Evolutionary conservation across 2,888 invertebrate species (phyloP).

Genomic region (Zele albiditarsus): DNA sequence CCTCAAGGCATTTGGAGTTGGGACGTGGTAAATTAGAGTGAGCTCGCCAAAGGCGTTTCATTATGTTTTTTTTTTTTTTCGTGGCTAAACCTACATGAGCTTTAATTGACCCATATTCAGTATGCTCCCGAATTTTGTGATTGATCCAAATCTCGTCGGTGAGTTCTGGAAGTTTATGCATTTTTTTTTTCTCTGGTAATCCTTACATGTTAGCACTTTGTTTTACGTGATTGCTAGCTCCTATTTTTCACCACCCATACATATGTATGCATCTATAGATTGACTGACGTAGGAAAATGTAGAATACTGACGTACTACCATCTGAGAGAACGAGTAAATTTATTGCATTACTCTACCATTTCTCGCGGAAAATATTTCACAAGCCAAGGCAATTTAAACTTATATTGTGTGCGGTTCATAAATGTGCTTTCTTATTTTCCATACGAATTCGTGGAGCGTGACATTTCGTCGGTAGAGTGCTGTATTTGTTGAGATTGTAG

Average conservation of each 20-base stretch:
- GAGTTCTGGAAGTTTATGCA: constrained; percentile 29
- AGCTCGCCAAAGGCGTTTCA: constrained; percentile 10
- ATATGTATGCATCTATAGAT: neutral
- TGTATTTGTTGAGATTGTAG: constrained; percentile 16
- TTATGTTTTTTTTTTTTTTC: constrained; percentile 19
- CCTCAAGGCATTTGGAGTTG: neutral
- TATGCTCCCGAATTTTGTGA: constrained; percentile 42
- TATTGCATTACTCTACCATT: constrained; percentile 11
- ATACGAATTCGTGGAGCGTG: constrained; percentile 23
- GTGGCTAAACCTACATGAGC: constrained; percentile 53
- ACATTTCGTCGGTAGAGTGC: constrained; percentile 16
- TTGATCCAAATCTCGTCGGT: neutral
- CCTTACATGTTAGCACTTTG: neutral
- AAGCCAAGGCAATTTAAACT: constrained; percentile 15
- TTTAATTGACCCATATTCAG: constrained; percentile 59
- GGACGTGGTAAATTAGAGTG: neutral
- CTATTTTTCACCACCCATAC: neutral
- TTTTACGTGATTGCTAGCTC: neutral
- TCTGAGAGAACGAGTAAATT: constrained; percentile 22
- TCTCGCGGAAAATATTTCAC: constrained; percentile 19
- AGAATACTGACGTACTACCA: neutral
- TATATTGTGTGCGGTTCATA: constrained; percentile 18
- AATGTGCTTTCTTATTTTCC: constrained; percentile 12
- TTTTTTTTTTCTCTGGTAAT: neutral
- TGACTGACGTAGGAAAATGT: neutral